These are phyloP conservation scores for Heterotilapia buettikoferi DNA, from an alignment of 2,113 vertebrate genomes.

Conservation along the genomic window DNA sequence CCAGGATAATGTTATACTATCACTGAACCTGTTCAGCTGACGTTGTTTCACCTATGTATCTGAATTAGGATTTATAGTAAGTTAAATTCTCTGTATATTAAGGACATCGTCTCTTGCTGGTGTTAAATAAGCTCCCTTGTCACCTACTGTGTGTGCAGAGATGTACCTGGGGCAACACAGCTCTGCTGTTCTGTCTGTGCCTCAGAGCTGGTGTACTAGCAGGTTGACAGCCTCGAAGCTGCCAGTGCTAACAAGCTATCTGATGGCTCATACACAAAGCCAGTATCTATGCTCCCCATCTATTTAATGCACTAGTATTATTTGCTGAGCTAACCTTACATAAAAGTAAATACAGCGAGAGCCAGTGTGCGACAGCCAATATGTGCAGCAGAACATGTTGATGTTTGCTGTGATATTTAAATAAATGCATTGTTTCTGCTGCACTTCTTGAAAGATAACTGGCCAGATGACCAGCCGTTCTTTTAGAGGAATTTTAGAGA, in stretches of 20 bases:
- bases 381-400: neutral
- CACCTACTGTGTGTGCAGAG: neutral
- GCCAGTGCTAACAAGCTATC: neutral
- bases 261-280: neutral
- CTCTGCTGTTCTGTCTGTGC: neutral
- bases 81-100: neutral
- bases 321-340: neutral
- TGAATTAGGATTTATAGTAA: fast-evolving
- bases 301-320: neutral
- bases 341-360: neutral
- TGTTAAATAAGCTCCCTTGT: neutral
- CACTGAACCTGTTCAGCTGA: neutral
- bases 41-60: neutral
- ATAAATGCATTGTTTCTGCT: neutral
- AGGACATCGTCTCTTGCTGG: neutral
- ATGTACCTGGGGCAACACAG: neutral
- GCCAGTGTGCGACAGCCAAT: neutral
- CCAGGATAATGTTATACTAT: neutral
- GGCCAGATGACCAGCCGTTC: neutral
- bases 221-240: neutral
- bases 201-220: neutral
- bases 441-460: neutral
- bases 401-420: neutral
- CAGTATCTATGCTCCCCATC: neutral
- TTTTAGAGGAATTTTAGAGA: neutral